Evolutionary conservation across 2,113 vertebrate species (phyloP).

Genomic region (Electrona antarctica): DNA sequence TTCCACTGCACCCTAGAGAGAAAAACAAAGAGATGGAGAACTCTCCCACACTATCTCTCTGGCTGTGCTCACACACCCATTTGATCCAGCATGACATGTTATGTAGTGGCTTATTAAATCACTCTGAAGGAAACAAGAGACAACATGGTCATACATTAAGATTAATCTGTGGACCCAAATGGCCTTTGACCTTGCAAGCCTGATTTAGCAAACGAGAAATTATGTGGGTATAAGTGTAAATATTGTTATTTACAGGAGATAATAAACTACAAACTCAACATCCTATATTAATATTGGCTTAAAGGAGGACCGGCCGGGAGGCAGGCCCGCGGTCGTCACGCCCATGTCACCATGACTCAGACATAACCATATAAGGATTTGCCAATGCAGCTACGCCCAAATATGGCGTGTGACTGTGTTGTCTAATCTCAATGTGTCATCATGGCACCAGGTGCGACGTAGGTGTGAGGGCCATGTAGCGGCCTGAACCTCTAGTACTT

Average conservation of each 20-base stretch:
- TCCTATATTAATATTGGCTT: too few species aligned
- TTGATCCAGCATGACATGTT: conserved; percentile 31
- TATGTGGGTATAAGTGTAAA: neutral
- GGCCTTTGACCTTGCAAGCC: conserved; percentile 28
- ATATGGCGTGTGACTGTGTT: too few species aligned
- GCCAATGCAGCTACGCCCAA: too few species aligned
- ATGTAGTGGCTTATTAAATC: conserved; percentile 46
- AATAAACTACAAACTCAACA: conserved; percentile 1
- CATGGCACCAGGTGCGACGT: too few species aligned
- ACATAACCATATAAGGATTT: too few species aligned
- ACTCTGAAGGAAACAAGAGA: conserved; percentile 48
- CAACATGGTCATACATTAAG: conserved; percentile 32
- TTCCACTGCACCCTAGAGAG: conserved; percentile 51
- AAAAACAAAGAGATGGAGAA: conserved; percentile 54
- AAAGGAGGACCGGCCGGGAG: too few species aligned
- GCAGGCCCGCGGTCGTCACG: too few species aligned
- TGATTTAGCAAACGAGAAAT: neutral
- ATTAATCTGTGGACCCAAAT: conserved; percentile 9
- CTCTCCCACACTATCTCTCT: conserved; percentile 52
- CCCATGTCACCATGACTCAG: too few species aligned
- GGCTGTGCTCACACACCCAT: conserved; percentile 18
- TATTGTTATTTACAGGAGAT: conserved; percentile 11
- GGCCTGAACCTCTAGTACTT: too few species aligned
- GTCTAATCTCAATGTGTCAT: too few species aligned
- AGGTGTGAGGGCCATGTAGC: too few species aligned